Conservation (phyloP, 2,888 invertebrate species). For the Mimas tiliae region DNA sequence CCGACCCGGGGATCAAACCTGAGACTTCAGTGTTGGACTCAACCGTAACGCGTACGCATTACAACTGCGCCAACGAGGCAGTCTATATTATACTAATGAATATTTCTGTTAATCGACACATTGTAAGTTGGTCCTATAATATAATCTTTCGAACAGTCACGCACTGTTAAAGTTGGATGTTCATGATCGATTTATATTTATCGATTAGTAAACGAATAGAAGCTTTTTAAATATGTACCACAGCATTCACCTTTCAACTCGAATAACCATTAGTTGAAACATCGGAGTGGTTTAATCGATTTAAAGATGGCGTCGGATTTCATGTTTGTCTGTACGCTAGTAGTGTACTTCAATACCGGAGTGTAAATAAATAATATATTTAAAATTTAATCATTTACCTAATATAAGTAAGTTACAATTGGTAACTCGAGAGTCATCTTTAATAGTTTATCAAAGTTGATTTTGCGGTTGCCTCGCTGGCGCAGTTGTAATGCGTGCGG, state of each 20-base stretch:
- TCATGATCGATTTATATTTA: slow-evolving; percentile 44
- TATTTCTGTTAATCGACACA: not conserved
- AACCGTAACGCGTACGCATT: too few relatives aligned
- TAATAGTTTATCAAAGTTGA: too few relatives aligned
- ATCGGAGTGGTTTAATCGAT: not conserved
- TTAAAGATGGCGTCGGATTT: not conserved
- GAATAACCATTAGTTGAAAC: slow-evolving; percentile 5
- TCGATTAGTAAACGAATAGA: slow-evolving; percentile 13
- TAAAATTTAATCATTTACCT: too few relatives aligned
- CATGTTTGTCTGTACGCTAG: not conserved
- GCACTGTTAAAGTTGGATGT: slow-evolving; percentile 53
- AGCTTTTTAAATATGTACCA: not conserved
- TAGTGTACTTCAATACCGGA: not conserved
- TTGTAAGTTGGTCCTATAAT: slow-evolving; percentile 40
- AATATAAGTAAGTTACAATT: too few relatives aligned
- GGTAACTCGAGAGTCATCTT: too few relatives aligned
- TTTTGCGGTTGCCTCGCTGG: too few relatives aligned
- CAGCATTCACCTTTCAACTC: slow-evolving; percentile 13
- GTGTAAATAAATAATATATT: too few relatives aligned
- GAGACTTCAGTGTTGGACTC: too few relatives aligned
- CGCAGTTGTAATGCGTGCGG: too few relatives aligned
- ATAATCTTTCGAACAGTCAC: slow-evolving; percentile 56
- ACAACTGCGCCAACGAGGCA: too few relatives aligned
- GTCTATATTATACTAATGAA: not conserved
- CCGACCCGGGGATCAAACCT: too few relatives aligned